Evolutionary conservation across 2,888 invertebrate species (phyloP), one percentile per base, ranked within the genome.

Genomic region (Chirona hameri): DNA sequence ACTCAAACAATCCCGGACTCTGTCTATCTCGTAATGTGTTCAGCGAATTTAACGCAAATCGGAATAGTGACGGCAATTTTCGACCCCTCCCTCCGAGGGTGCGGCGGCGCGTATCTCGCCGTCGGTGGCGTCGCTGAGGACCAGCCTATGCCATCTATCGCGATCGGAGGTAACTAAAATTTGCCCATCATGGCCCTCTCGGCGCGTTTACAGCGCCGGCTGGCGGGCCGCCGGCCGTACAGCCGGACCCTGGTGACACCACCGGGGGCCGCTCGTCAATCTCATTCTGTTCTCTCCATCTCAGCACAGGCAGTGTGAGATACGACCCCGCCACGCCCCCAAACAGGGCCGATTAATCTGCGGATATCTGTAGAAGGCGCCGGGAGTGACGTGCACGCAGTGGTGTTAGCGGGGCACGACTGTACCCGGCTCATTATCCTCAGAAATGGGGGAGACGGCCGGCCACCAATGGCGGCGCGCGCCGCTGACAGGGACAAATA

Each of bases 111-210:
- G 39, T 7, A 2, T 18, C 15, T 52, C 12, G 52, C 52, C 52
- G 52, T 52, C 52, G 52, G 52, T 18, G 52, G 52, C 52, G 60
- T 60, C 60, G 60, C 24, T 18, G 39, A 76, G 39, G 76, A 46
- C 46, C 31, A 46, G 76, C 76, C 39, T 76, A 46, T 76, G 76
- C 76, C 76, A 76, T 76, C 76, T 76, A 76, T 39, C 76, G 76
- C 76, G 76, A 46, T 76, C 76, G 39, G 46, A 39, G 39, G 76
- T 46, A 76, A 76, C 76, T 76, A 46, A 31, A 76, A 76, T 39
- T 76, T 76, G 76, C 39, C 76, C 46, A 76, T 46, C 76, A 76
- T 76, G 76, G 46, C 76, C 46, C 76, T 76, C 76, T 46, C 10
- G 76, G 76, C n/a, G n/a, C 27, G 65, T 65, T 65, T 57, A 4